phyloP scores from a whole-genome alignment of 2,113 vertebrate species.

The Bostrychus sinensis region DNA sequence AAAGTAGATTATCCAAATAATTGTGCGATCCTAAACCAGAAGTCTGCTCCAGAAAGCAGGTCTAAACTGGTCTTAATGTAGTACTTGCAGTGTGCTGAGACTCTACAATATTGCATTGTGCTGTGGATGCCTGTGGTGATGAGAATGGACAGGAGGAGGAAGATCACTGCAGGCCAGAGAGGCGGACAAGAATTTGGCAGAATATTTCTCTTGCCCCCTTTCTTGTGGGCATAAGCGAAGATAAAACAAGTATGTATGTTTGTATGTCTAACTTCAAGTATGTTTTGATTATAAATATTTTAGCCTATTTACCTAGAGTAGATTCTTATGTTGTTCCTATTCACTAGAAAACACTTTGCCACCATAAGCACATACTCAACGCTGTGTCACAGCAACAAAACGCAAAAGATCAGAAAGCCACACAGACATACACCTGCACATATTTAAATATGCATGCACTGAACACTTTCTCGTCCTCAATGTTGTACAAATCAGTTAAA shows the following conservation, averaged over 20 bases:
- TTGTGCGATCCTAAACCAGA: conserved; percentile 22
- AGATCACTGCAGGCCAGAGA: conserved; percentile 51
- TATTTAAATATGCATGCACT: conserved; percentile 26
- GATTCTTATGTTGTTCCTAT: not conserved
- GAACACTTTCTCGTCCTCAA: conserved; percentile 37
- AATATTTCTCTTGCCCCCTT: conserved; percentile 22
- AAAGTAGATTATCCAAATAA: conserved; percentile 36
- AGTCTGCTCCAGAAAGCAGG: conserved; percentile 13
- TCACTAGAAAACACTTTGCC: not conserved
- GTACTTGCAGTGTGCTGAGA: conserved; percentile 38
- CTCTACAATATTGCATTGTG: conserved; percentile 61
- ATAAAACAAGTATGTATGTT: not conserved
- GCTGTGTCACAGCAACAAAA: not conserved
- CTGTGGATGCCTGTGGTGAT: conserved; percentile 57
- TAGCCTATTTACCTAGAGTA: no score
- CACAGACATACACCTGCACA: conserved; percentile 10
- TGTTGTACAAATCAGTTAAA: conserved; percentile 63
- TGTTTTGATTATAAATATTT: no score
- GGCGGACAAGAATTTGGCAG: conserved; percentile 29
- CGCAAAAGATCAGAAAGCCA: conserved; percentile 3
- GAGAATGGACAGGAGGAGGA: conserved; percentile 56
- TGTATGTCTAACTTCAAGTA: not conserved
- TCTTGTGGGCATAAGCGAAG: conserved; percentile 3
- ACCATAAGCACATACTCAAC: not conserved
- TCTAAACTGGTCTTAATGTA: conserved; percentile 22